Percentiles rank a stretch among this genome's conserved stretches.
These are phyloP conservation scores for Peromyscus leucopus DNA, from an alignment of 2,113 vertebrate genomes.

Conservation along the genomic window DNA sequence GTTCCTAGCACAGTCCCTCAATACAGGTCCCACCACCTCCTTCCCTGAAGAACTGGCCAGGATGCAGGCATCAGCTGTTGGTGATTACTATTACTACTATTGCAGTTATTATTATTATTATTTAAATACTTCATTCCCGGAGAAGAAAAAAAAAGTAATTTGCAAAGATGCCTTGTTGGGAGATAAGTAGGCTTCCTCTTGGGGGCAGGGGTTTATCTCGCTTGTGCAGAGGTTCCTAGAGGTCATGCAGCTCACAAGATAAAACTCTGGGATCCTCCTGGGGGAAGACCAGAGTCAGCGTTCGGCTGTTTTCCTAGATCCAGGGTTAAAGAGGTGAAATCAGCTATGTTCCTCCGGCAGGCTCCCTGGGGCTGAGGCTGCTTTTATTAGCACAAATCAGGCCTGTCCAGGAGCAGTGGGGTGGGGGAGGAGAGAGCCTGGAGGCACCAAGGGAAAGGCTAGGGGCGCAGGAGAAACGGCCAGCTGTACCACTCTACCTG, in stretches of 20 bases:
- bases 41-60: not conserved
- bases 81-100: slow-evolving; percentile 60
- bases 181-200: slow-evolving; percentile 75
- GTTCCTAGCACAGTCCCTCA: not conserved
- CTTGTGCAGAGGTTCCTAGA: slow-evolving; percentile 77
- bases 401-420: slow-evolving; percentile 43
- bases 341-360: slow-evolving; percentile 47
- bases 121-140: slow-evolving; percentile 63
- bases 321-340: slow-evolving; percentile 82
- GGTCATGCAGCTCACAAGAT: slow-evolving; percentile 75
- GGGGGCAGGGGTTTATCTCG: slow-evolving; percentile 78
- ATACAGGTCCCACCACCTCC: not conserved
- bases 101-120: slow-evolving; percentile 62
- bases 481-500: not conserved
- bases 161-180: slow-evolving; percentile 77
- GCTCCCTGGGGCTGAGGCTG: slow-evolving; percentile 63
- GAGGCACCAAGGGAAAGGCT: not conserved
- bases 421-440: not conserved
- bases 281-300: slow-evolving; percentile 63
- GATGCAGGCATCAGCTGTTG: slow-evolving; percentile 20
- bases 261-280: slow-evolving; percentile 70
- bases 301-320: slow-evolving; percentile 65
- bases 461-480: not conserved
- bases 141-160: slow-evolving; percentile 71
- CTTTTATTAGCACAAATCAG: slow-evolving; percentile 78